Evolutionary conservation across 2,113 vertebrate species (phyloP), one percentile per base, ranked within the genome.

Genomic region (Azemiops feae): DNA sequence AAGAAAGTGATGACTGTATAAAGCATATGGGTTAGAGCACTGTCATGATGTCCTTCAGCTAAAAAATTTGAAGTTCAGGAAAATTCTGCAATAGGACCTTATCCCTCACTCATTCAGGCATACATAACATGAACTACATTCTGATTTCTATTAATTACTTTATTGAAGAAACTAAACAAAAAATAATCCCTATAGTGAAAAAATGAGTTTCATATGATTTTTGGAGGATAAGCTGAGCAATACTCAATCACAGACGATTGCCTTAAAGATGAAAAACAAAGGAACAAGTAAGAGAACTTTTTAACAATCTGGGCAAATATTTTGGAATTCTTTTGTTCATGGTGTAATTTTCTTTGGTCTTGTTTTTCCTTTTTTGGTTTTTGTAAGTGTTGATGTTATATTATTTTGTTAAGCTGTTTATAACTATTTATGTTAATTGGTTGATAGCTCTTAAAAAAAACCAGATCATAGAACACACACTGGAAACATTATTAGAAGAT

Each of bases 41-140:
- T 99, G 97, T 99, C 99, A 92, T 99, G 99, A 95, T 99, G 99
- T 58, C 99, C 99, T 96, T 99, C 99, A 94, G 99, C 99, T 99
- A 94, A 95, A 94, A 23, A 85, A 95, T 54, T 23, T 52, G 0
- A 69, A 81, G 96, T 98, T 98, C 98, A 99, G 98, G 97, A 91
- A 97, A 94, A 94, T 89, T 95, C 89, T 0, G 69, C 89, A 30
- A n/a, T 1, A 10, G 54, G 60, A 85, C 30, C 3, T 34, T 89
- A 88, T 47, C 52, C 11, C n/a, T 88, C 16, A 11, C 12, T 27
- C 16, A 43, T 25, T 74, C 45, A 86, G 20, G 16, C 52, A 91
- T 20, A 39, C 18, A 22, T 81, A 90, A 6, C 92, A 92, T 1
- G 81, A 60, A 22, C 0, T 7, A 20, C 18, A 89, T 5, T 20